Evolutionary conservation across 2,113 vertebrate genomes (phyloP), one percentile per base, ranked within the genome.

Genomic region (Anser cygnoides): DNA sequence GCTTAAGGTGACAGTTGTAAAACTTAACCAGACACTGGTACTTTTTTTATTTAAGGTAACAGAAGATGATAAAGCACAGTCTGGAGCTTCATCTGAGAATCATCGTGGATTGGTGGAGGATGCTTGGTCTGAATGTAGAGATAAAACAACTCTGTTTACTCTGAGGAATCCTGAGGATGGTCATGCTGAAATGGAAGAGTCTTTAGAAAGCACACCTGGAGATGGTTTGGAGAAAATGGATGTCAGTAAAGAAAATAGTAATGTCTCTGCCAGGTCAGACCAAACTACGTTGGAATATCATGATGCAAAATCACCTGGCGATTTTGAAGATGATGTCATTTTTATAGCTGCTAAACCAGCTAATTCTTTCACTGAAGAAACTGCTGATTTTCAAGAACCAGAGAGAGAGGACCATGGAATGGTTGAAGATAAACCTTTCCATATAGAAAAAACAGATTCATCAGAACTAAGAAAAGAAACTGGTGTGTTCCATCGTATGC

Each of bases 261-360:
- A 92, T 5, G 21, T 88, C 9, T 98, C 98, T 79, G 73, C 94
- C 37, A 97, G 87, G 35, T 99, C 98, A 49, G 98, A 98, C 46
- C 98, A 99, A 83, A 98, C 98, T 54, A 98, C 98, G 20, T 94
- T 99, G 62, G 99, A 99, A 63, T 99, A 97, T 89, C 98, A 98
- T 29, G 98, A 99, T 87, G 98, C 98, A 25, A 98, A 97, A 22
- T 97, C 97, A 8, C 97, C 98, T 18, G 94, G 90, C 11, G 98
- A 98, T 46, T 95, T 97, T 25, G 94, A 92, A 49, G 95, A 97
- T 68, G 97, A 98, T 54, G 92, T 97, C 20, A 96, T 98, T 50
- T 96, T 97, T 4, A 16, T 98, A 49, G 97, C 96, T 79, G 87
- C 96, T 70, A 95, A 97, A 41, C 67, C 96, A 89, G 83, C 50